These are phyloP conservation scores for Thamnophis elegans DNA, from an alignment of 2,797 vertebrate species.

Conservation along the genomic window DNA sequence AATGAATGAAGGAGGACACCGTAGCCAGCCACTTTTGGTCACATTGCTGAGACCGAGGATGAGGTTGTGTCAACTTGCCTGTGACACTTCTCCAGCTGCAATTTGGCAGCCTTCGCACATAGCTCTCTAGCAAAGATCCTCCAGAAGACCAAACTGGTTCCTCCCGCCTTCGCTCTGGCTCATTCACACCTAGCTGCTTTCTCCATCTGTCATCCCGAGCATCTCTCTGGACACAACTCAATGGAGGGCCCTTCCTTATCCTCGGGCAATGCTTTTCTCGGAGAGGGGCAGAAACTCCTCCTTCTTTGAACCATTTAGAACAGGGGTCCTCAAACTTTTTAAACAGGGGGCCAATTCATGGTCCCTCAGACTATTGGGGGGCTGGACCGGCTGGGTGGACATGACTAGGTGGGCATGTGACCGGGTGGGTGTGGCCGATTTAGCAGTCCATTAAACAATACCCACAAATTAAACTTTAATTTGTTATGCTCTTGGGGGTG, in stretches of 20 bases:
- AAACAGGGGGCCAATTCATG: too few species aligned
- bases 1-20: neutral
- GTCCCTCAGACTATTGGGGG: too few species aligned
- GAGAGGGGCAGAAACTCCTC: neutral
- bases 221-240: neutral
- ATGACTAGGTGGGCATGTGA: too few species aligned
- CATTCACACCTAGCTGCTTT: too few species aligned
- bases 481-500: too few species aligned
- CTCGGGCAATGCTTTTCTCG: neutral
- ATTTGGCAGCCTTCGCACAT: neutral
- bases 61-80: neutral
- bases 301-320: neutral
- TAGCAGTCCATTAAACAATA: too few species aligned
- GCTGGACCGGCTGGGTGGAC: too few species aligned
- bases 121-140: neutral
- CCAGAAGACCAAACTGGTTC: neutral
- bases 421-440: too few species aligned
- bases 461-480: too few species aligned
- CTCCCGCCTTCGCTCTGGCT: neutral
- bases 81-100: neutral
- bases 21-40: neutral
- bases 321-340: too few species aligned
- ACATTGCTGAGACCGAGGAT: too few species aligned
- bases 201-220: neutral
- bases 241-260: neutral